phyloP scores from a whole-genome alignment of 2,888 invertebrate species.

The Drosophila anceps region DNA sequence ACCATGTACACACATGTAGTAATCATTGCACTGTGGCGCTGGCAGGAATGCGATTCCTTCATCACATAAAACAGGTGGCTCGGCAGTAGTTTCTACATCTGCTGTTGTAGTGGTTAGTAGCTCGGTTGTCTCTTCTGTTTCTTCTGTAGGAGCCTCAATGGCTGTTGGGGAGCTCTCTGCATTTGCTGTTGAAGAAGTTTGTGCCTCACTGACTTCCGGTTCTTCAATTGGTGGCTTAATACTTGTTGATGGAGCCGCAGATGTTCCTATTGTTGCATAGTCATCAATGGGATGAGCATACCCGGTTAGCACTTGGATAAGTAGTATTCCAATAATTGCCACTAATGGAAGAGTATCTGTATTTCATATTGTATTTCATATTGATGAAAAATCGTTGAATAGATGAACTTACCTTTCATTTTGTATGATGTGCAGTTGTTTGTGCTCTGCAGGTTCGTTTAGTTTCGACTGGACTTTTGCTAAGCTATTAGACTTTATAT shows the following conservation, averaged over 20 bases:
- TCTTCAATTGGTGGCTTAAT: background rate
- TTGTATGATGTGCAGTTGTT: background rate
- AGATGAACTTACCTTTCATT: conserved; percentile 7
- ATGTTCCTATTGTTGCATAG: background rate
- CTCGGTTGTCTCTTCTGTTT: background rate
- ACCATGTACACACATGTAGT: background rate
- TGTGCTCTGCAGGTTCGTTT: background rate
- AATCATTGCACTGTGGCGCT: conserved; percentile 9
- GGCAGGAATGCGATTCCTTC: conserved; percentile 2
- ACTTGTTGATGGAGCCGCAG: background rate
- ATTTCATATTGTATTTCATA: background rate
- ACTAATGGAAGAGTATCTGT: background rate
- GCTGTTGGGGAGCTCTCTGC: background rate
- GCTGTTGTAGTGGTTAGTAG: background rate
- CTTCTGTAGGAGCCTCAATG: background rate
- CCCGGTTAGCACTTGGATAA: background rate
- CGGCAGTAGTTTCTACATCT: background rate
- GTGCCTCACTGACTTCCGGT: background rate
- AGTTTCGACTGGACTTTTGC: background rate
- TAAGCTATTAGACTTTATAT: background rate
- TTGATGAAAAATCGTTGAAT: background rate
- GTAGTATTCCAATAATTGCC: background rate
- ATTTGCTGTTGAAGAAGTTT: background rate
- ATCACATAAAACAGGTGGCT: conserved; percentile 4
- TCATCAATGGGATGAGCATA: conserved; percentile 2